Base-by-base conservation (phyloP, 2,888 invertebrate genomes). In the Tachina grossa region DNA sequence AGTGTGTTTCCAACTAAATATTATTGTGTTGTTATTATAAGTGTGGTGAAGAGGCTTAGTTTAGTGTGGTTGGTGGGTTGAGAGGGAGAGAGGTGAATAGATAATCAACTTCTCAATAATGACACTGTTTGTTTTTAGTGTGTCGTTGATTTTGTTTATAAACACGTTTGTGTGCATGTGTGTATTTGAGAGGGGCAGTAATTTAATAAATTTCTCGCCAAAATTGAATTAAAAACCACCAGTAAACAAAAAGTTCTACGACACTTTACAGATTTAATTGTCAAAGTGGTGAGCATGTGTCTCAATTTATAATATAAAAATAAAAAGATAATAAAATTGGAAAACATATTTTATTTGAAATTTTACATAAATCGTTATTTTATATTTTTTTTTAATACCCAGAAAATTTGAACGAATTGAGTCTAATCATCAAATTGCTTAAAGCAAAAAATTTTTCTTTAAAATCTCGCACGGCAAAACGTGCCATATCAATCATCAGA, bases 141-240 rank as follows among this genome's bases (percentile, higher is more conserved):
- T n/a, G 10, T 45, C 14, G 16, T 1, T 72, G 59, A 14, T 59
- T 59, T 47, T 39, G 41, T 45, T 69, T 49, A 45, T 14, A 1
- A 43, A 9, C n/a, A 9, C 31, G 45, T 10, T n/a, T 41, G 55
- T 41, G 45, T 41, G 69, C 31, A 11, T 41, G 13, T 19, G 45
- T 31, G 13, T 13, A 19, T 10, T 13, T 10, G 9, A 5, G 13
- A 19, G 10, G 47, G 49, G 49, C 1, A 5, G 31, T 31, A 39
- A 61, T 61, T 22, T 74, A 74, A 74, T 74, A 51, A 51, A 61
- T 61, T 74, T 61, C 49, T 45, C 0, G 14, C n/a, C 61, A 41
- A 39, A 14, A 43, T 22, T 61, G 41, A 61, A 41, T 61, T 16
- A 45, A 14, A 31, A n/a, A n/a, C 16, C 14, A 9, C 1, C n/a